phyloP scores from a whole-genome alignment of 2,113 vertebrate genomes.

The Chlorodrepanis virens region DNA sequence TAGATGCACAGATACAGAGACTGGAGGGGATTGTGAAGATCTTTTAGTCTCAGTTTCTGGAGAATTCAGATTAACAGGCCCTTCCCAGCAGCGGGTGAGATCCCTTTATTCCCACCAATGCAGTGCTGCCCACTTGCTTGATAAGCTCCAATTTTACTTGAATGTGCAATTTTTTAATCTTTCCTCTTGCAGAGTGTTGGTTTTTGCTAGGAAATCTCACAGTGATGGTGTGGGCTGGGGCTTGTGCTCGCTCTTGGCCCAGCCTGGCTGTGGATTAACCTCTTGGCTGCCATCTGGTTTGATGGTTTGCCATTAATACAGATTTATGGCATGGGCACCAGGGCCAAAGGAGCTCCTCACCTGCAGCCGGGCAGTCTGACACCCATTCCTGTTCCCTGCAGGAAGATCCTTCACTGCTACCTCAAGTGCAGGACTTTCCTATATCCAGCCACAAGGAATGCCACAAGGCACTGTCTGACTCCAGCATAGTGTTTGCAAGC shows the following conservation, averaged over 20 bases:
- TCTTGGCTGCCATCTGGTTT: not conserved
- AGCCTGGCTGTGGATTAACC: slow-evolving; percentile 7
- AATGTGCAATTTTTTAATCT: not conserved
- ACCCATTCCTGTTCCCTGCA: not conserved
- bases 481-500: not conserved
- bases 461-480: not conserved
- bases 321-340: not conserved
- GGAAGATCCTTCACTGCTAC: not conserved
- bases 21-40: not conserved
- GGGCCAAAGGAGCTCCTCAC: not conserved
- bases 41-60: not conserved
- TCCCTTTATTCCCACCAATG: not conserved
- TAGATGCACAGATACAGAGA: not conserved
- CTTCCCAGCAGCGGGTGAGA: not conserved
- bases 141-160: not conserved
- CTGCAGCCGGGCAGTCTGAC: not conserved
- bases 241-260: not conserved
- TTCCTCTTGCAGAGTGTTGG: not conserved
- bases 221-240: not conserved
- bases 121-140: not conserved
- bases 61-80: not conserved
- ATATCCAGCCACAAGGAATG: not conserved
- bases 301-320: not conserved
- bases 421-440: not conserved
- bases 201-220: not conserved